These are phyloP conservation scores for Drosophila ogumai DNA, from an alignment of 1,140 invertebrate genomes.

Conservation along the genomic window DNA sequence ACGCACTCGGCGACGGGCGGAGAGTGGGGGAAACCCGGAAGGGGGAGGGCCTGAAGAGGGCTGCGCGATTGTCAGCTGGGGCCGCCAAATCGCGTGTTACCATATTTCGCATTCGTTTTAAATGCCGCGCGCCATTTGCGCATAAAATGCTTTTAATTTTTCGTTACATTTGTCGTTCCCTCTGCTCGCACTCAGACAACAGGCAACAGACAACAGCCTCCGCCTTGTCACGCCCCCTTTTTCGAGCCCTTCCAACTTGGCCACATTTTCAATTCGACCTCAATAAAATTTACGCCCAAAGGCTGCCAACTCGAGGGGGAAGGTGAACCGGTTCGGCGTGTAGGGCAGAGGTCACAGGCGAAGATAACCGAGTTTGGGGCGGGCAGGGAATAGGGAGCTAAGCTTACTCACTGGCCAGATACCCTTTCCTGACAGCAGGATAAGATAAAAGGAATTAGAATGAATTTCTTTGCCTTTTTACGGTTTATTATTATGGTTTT, in stretches of 20 bases:
- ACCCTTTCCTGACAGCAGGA: not conserved
- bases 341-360: conserved; percentile 22
- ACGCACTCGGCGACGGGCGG: conserved; percentile 44
- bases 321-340: conserved; percentile 9
- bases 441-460: not conserved
- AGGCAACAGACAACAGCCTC: conserved; percentile 29
- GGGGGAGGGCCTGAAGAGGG: not conserved
- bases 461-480: too few relatives aligned
- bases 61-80: conserved; percentile 34
- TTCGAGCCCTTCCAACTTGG: conserved; percentile 32
- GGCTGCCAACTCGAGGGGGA: conserved; percentile 11
- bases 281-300: conserved; percentile 74
- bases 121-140: conserved; percentile 75
- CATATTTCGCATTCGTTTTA: conserved; percentile 81
- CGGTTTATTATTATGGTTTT: too few relatives aligned
- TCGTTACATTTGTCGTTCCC: conserved; percentile 67
- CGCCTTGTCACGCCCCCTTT: not conserved
- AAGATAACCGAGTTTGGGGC: conserved; percentile 14
- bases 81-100: conserved; percentile 74
- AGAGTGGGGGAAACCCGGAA: not conserved
- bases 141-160: conserved; percentile 83
- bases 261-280: conserved; percentile 83
- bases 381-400: not conserved
- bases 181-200: not conserved
- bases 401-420: not conserved